Conservation (phyloP, 2,888 invertebrate genomes). For the Drosophila limbata region DNA sequence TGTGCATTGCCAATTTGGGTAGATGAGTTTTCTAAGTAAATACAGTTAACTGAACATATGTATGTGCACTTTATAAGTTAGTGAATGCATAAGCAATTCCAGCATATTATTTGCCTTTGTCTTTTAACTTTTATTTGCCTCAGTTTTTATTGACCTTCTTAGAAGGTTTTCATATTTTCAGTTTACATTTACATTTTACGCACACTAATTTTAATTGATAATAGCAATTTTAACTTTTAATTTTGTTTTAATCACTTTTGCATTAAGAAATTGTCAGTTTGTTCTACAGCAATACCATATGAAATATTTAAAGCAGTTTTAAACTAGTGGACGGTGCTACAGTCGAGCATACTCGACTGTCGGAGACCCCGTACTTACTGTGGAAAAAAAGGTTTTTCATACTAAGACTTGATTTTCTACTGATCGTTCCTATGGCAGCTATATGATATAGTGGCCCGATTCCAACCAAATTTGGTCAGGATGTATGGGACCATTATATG, state of each 20-base stretch:
- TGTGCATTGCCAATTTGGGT: not conserved
- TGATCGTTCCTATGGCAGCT: no score
- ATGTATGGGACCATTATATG: no score
- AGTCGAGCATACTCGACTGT: no score
- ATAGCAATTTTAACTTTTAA: not conserved
- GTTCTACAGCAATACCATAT: no score
- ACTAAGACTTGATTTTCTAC: no score
- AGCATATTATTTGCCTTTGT: constrained; percentile 1
- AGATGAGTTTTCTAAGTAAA: constrained; percentile 1
- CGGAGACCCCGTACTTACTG: no score
- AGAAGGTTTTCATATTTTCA: not conserved
- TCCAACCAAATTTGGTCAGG: no score
- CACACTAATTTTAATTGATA: not conserved
- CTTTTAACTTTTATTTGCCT: not conserved
- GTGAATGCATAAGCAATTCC: not conserved
- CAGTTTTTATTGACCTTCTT: not conserved
- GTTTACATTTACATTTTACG: not conserved
- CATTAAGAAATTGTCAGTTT: no score
- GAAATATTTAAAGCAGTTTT: no score
- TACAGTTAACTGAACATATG: not conserved
- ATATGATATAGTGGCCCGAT: no score
- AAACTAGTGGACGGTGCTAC: no score
- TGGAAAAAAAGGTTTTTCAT: no score
- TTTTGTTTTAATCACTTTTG: not conserved
- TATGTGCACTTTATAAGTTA: not conserved